A percentile compares a stretch with the other conserved stretches of the same genome.
Evolutionary conservation across 92 coral and sea anemone species (phyloP).

Genomic region (Hydrozoanthus gracilis): DNA sequence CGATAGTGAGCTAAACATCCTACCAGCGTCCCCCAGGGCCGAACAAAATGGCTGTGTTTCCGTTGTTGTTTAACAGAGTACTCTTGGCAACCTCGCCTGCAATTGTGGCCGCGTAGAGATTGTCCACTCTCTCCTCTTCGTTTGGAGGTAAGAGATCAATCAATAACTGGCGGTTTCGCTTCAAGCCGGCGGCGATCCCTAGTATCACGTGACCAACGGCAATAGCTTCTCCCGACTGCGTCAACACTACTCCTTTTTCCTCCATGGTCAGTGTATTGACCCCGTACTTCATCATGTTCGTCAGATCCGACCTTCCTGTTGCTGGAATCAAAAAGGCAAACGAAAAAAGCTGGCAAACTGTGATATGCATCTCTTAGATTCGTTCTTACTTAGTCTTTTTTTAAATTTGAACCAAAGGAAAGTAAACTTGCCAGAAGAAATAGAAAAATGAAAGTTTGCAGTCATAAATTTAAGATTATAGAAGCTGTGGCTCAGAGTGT

Average conservation of each 20-base stretch:
- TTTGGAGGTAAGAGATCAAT: slow-evolving; percentile 58
- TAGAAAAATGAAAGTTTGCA: not conserved
- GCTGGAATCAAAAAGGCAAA: not conserved
- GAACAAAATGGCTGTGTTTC: slow-evolving; percentile 31
- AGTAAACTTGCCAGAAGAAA: not conserved
- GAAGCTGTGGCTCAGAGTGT: not conserved
- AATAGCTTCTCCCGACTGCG: slow-evolving; percentile 65
- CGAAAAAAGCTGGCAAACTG: not conserved
- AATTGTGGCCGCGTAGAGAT: slow-evolving; percentile 74
- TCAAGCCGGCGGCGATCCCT: slow-evolving; percentile 81
- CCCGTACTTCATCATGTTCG: slow-evolving; percentile 54
- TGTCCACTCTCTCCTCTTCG: slow-evolving; percentile 65
- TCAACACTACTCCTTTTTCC: slow-evolving; percentile 69
- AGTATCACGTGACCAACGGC: slow-evolving; percentile 79
- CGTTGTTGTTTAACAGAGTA: slow-evolving; percentile 33
- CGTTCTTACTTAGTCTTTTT: not conserved
- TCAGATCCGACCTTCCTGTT: slow-evolving; percentile 42
- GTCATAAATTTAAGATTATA: not conserved
- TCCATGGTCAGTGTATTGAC: slow-evolving; percentile 32
- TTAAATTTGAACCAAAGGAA: not conserved
- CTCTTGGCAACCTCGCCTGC: slow-evolving; percentile 64
- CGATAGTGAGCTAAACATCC: not conserved
- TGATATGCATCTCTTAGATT: not conserved
- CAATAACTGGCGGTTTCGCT: slow-evolving; percentile 53
- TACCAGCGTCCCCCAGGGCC: slow-evolving; percentile 71